phyloP scores from a whole-genome alignment of 1,140 invertebrate species.

The Micrasema minimum region DNA sequence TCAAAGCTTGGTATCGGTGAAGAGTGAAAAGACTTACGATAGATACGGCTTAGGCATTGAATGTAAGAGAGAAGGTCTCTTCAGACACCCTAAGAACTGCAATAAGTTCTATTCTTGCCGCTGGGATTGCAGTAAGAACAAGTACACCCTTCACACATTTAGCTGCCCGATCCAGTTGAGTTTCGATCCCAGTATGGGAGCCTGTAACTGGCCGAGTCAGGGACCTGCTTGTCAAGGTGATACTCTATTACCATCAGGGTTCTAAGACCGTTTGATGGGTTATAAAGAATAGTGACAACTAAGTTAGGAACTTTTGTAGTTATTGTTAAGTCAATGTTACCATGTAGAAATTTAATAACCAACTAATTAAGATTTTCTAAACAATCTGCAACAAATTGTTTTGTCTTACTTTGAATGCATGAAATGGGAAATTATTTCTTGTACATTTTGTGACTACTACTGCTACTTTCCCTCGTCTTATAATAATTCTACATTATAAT shows the following conservation, averaged over 20 bases:
- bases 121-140: constrained; percentile 83
- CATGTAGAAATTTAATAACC: no score
- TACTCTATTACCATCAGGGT: constrained; percentile 71
- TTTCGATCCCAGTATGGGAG: constrained; percentile 78
- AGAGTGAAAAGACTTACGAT: constrained; percentile 60
- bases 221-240: constrained; percentile 80
- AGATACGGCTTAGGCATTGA: constrained; percentile 71
- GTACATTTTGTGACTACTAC: no score
- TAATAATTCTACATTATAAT: no score
- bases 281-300: constrained; percentile 13
- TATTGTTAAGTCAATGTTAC: constrained; percentile 5
- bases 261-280: constrained; percentile 50
- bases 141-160: constrained; percentile 81
- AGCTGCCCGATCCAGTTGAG: constrained; percentile 85
- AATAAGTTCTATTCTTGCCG: constrained; percentile 88
- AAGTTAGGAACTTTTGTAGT: neutral
- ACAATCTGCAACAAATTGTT: no score
- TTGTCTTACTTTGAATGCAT: no score
- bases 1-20: constrained; percentile 3
- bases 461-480: no score
- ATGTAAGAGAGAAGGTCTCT: constrained; percentile 82
- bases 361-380: no score
- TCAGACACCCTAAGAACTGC: constrained; percentile 83
- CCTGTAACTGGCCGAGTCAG: constrained; percentile 86
- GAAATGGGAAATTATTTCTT: no score